A percentile compares a stretch with the other conserved stretches of the same genome.
phyloP scores from a whole-genome alignment of 2,888 invertebrate genomes.

The Mesoligia furuncula region DNA sequence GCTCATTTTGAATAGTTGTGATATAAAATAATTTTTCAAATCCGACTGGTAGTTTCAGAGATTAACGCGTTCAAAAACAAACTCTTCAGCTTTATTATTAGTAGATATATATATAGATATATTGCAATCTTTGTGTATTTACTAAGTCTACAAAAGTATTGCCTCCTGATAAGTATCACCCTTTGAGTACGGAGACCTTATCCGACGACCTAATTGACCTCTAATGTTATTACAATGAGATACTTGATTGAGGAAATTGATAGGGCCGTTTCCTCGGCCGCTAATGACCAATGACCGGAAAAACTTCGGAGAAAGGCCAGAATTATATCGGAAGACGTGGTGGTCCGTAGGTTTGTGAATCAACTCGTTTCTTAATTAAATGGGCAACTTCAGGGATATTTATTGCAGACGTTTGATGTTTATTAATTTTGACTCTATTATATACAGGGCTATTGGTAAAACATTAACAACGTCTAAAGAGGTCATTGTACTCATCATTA shows the following conservation, averaged over 20 bases:
- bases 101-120: too few species aligned
- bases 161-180: neutral
- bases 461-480: too few species aligned
- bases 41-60: too few species aligned
- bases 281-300: conserved; percentile 13
- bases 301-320: neutral
- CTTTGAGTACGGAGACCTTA: neutral
- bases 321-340: neutral
- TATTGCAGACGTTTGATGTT: neutral
- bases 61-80: too few species aligned
- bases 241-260: conserved; percentile 1
- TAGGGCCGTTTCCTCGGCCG: neutral
- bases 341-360: neutral
- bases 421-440: neutral
- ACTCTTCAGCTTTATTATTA: too few species aligned
- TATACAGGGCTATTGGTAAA: too few species aligned
- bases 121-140: neutral
- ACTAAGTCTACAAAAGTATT: neutral
- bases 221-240: neutral
- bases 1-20: too few species aligned
- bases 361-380: neutral
- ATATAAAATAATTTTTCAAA: too few species aligned
- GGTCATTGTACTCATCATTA: too few species aligned
- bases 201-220: neutral
- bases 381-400: neutral